Evolutionary conservation across 1,140 invertebrate genomes (phyloP).

Genomic region (Heterodera schachtii): DNA sequence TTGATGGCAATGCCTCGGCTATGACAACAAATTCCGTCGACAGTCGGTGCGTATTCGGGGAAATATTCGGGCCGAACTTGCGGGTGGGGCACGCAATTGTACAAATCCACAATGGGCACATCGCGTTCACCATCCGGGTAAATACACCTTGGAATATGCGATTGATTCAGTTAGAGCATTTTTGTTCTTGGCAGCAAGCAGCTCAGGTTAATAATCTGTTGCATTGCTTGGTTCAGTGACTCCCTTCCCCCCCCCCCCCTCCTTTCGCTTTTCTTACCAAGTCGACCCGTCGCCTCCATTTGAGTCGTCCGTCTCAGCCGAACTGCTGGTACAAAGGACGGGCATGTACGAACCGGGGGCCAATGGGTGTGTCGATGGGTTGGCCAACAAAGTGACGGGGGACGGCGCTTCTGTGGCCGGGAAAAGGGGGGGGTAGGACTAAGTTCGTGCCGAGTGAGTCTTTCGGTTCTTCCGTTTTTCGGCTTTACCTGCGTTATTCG

Average conservation of each 20-base stretch:
- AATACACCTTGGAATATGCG: slow-evolving; percentile 48
- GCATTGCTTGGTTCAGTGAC: too few relatives aligned
- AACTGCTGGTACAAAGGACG: slow-evolving; percentile 60
- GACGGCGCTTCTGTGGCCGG: slow-evolving; percentile 51
- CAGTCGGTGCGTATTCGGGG: slow-evolving; percentile 57
- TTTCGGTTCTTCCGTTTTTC: background rate
- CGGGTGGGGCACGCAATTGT: slow-evolving; percentile 62
- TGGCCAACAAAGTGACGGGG: slow-evolving; percentile 60
- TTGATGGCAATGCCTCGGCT: slow-evolving; percentile 36
- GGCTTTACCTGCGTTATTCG: slow-evolving; percentile 52
- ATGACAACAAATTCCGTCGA: slow-evolving; percentile 63
- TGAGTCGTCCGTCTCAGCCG: slow-evolving; percentile 49
- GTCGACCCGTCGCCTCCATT: slow-evolving; percentile 58
- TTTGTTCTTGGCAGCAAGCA: too few relatives aligned
- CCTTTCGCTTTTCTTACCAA: slow-evolving; percentile 31
- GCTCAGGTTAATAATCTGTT: background rate
- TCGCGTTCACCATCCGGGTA: slow-evolving; percentile 61
- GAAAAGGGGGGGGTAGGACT: background rate
- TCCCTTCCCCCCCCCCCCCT: too few relatives aligned
- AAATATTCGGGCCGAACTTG: slow-evolving; percentile 58
- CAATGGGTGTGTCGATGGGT: slow-evolving; percentile 57
- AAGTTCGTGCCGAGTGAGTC: too few relatives aligned
- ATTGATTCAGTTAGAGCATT: too few relatives aligned
- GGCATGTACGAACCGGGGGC: slow-evolving; percentile 60
- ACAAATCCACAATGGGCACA: slow-evolving; percentile 60